Base-by-base conservation (phyloP, 1,140 invertebrate species). In the Ceratina japonica region DNA sequence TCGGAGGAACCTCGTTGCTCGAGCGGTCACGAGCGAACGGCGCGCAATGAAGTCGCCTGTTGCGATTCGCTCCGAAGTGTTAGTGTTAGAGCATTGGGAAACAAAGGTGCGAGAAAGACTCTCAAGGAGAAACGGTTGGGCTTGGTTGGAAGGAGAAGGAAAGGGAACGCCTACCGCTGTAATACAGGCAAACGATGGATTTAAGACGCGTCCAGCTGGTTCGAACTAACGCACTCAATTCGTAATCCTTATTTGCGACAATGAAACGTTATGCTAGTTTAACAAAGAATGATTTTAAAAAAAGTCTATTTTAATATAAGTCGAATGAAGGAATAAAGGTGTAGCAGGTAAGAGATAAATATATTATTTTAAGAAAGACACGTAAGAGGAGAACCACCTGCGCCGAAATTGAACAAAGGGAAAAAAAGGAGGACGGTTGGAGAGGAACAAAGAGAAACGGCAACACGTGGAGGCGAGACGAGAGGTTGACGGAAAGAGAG, bases 61-160 rank as follows among this genome's bases (percentile, higher is more conserved):
- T 69, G 24, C 71, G 83, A 80, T 73, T 72, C 77, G 68, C 78
- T 80, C 52, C 71, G 80, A 84, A 84, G 83, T 84, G 77, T 84
- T 75, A 84, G 83, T 84, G 77, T 84, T 75, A 75, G 76, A 83
- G 77, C 63, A 70, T 75, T 82, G 81, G 52, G 81, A 80, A 84
- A 84, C 44, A 83, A 56, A 54, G 52, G 82, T 61, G 79, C 15
- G 31, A 75, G 65, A 7, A 52, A 70, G 79, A 69, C 24, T 15
- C 12, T 58, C 64, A 69, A 31, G 77, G 76, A 70, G 61, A 69
- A 71, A 68, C 54, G 82, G 10, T 8, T 64, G 61, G 56, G 63
- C 24, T 15, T 24, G 4, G 15, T 58, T 51, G 20, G 76, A 65
- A 20, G 64, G 27, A 82, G 18, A 22, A 74, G 62, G 72, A 79